A percentile compares a stretch with the other conserved stretches of the same genome.
These are phyloP conservation scores for Urocyon cinereoargenteus DNA, from an alignment of 2,797 vertebrate genomes.

Conservation along the genomic window DNA sequence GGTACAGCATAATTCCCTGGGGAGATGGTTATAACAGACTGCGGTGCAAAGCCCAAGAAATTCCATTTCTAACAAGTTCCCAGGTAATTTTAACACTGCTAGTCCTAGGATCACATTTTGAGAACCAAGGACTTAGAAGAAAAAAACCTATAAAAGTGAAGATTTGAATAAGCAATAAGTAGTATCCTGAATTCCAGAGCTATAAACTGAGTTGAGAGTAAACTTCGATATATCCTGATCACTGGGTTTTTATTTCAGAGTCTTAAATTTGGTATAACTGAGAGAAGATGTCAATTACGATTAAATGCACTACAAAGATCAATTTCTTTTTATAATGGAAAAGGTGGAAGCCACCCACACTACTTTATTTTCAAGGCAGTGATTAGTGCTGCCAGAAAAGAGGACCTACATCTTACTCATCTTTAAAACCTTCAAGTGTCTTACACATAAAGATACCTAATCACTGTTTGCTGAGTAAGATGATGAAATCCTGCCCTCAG, in stretches of 20 bases:
- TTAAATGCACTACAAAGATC: conserved; percentile 64
- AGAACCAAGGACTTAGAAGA: neutral
- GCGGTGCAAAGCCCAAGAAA: neutral
- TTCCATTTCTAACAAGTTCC: conserved; percentile 18
- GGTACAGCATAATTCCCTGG: neutral
- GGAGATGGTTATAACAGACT: neutral
- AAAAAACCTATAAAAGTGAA: neutral
- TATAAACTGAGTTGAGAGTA: conserved; percentile 40
- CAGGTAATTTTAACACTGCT: neutral
- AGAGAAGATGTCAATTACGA: conserved; percentile 56
- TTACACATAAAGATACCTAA: conserved; percentile 36
- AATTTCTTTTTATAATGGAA: conserved; percentile 60
- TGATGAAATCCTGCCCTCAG: neutral
- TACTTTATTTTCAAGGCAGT: conserved; percentile 41
- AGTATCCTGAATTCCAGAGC: conserved; percentile 1
- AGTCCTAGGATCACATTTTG: neutral
- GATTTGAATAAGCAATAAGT: conserved; percentile 28
- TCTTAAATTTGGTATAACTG: conserved; percentile 57
- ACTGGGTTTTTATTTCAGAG: conserved; percentile 60
- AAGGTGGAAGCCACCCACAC: conserved; percentile 3
- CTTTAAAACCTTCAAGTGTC: neutral
- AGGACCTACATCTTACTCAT: conserved; percentile 11
- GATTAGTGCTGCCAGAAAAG: conserved; percentile 16
- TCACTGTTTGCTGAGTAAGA: conserved; percentile 48
- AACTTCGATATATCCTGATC: conserved; percentile 46